Base-by-base conservation (phyloP, 2,113 vertebrate species). In the Psettodes erumei region DNA sequence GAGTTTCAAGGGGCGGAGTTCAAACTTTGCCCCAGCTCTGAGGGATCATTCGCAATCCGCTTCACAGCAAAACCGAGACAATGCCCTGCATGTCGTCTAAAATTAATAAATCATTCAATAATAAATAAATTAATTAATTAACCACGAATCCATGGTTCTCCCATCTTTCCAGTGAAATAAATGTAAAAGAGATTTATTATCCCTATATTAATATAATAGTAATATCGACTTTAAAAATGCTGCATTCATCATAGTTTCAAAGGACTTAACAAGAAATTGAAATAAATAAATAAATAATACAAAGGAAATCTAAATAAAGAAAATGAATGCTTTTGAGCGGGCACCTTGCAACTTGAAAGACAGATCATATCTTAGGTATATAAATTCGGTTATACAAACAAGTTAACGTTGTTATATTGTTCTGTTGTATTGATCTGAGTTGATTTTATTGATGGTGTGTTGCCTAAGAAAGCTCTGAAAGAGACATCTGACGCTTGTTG, bases 1-100 rank as follows among this genome's bases (percentile, higher is more conserved):
- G 23, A 25, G 45, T 28, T 45, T 3, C 6, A 32, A 8, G 42
- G 77, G 90, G 90, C 75, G 86, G 92, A 55, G 84, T 59, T 71
- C 78, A 69, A 77, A 55, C 69, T 71, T 76, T 68, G 81, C 72
- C 77, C 72, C 54, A 18, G 18, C 25, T 76, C 40, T 30, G 40
- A 2, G 27, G 50, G 61, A 64, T 84, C 71, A 80, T 78, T 83
- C 62, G 67, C 50, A 77, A 79, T 2, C 35, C 60, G 21, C 0
- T 8, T 8, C 58, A 15, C 21, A 59, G 51, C 13, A 12, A 12
- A n/a, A n/a, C n/a, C n/a, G n/a, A n/a, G n/a, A n/a, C n/a, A n/a
- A n/a, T n/a, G n/a, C n/a, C 6, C 21, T 25, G 47, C n/a, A 11
- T 2, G 12, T 12, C 19, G 11, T 3, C 37, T 2, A 5, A 11